These are phyloP conservation scores for Ibycter americanus DNA, from an alignment of 2,797 vertebrate species.

Conservation along the genomic window DNA sequence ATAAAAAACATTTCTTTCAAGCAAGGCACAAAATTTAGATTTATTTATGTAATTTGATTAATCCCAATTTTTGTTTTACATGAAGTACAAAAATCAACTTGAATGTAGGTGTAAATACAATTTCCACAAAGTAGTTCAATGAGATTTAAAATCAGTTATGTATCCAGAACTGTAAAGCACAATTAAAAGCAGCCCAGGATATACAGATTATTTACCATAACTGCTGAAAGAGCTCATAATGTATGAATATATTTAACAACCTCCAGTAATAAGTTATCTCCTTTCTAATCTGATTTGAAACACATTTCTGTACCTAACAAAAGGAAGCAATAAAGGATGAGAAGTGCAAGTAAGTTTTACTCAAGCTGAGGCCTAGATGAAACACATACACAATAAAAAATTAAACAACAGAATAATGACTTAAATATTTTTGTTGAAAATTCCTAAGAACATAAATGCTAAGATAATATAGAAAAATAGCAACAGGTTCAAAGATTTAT, in stretches of 20 bases:
- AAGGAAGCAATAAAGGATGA: constrained; percentile 15
- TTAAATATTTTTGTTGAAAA: neutral
- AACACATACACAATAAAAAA: constrained; percentile 13
- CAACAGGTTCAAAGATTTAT: constrained; percentile 35
- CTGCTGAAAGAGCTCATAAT: constrained; percentile 19
- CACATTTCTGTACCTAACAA: constrained; percentile 40
- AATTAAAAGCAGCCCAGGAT: constrained; percentile 47
- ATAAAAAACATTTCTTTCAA: constrained; percentile 69
- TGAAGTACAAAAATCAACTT: constrained; percentile 71
- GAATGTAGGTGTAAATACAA: constrained; percentile 64
- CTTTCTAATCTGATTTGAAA: constrained; percentile 34
- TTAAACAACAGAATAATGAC: constrained; percentile 22
- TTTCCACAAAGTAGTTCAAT: constrained; percentile 57
- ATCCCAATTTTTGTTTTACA: constrained; percentile 70
- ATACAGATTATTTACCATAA: constrained; percentile 43
- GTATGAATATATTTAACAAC: constrained; percentile 27
- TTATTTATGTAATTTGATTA: constrained; percentile 69
- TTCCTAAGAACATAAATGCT: constrained; percentile 9
- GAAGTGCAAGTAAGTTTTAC: neutral
- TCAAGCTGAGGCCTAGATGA: constrained; percentile 29
- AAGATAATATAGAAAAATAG: constrained; percentile 43
- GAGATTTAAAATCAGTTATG: constrained; percentile 59
- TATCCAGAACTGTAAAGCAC: constrained; percentile 55
- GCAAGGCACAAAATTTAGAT: constrained; percentile 81
- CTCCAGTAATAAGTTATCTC: constrained; percentile 29